A percentile compares a stretch with the other conserved stretches of the same genome.
Evolutionary conservation across 2,888 invertebrate genomes (phyloP).

Genomic region (Drosophila colorata): DNA sequence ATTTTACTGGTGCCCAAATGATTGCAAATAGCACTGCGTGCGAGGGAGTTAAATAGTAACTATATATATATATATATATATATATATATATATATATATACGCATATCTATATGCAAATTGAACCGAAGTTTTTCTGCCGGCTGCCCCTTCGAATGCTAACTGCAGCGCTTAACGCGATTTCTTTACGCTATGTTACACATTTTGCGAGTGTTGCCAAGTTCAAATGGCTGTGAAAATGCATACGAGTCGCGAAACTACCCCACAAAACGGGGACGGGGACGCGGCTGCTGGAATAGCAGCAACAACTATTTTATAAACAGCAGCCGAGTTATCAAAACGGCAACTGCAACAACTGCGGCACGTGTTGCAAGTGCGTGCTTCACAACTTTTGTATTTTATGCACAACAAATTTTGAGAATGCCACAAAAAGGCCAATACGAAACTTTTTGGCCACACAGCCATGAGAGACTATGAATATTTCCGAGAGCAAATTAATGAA

Average conservation of each 20-base stretch:
- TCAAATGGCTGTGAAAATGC: conserved; percentile 77
- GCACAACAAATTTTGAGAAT: conserved; percentile 3
- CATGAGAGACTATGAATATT: too few relatives aligned
- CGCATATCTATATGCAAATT: conserved; percentile 33
- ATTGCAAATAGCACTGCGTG: neutral
- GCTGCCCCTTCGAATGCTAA: conserved; percentile 49
- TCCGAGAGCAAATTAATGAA: too few relatives aligned
- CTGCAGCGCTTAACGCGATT: conserved; percentile 72
- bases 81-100: neutral
- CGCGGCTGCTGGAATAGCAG: neutral
- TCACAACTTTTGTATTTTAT: conserved; percentile 25
- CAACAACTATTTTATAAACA: conserved; percentile 40
- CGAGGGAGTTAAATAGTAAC: too few relatives aligned
- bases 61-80: neutral
- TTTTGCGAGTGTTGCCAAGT: conserved; percentile 71
- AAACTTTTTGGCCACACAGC: neutral
- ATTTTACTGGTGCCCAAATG: too few relatives aligned
- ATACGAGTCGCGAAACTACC: conserved; percentile 27
- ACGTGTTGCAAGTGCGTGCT: conserved; percentile 41
- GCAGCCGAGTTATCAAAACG: conserved; percentile 20
- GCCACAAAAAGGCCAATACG: neutral
- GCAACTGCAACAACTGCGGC: conserved; percentile 29
- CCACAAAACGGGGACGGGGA: too few relatives aligned
- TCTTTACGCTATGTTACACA: conserved; percentile 72
- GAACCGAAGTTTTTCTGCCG: conserved; percentile 43